Evolutionary conservation across 2,888 invertebrate genomes (phyloP).

Genomic region (Pomacea canaliculata): DNA sequence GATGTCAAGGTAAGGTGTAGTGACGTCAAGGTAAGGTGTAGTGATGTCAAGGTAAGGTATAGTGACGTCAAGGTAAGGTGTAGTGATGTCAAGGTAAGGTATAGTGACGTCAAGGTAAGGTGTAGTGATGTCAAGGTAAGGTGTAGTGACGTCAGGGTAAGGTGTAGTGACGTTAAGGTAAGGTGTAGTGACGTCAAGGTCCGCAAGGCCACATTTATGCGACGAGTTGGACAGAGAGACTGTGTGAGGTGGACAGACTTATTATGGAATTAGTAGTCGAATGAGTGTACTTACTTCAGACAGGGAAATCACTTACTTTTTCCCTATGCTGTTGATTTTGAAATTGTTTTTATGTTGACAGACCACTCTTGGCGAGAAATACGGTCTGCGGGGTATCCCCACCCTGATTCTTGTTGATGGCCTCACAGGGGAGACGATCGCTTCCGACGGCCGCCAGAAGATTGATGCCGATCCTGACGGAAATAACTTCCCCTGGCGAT

Average conservation of each 20-base stretch:
- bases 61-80: slow-evolving; percentile 23
- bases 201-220: slow-evolving; percentile 32
- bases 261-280: background rate
- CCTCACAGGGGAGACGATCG: slow-evolving; percentile 21
- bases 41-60: slow-evolving; percentile 38
- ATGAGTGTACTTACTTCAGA: too few relatives aligned
- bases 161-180: background rate
- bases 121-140: background rate
- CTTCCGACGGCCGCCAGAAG: slow-evolving; percentile 19
- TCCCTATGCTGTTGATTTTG: too few relatives aligned
- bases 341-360: too few relatives aligned
- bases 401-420: slow-evolving; percentile 24
- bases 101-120: slow-evolving; percentile 23
- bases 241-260: background rate
- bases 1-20: slow-evolving; percentile 38
- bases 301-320: too few relatives aligned
- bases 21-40: slow-evolving; percentile 25
- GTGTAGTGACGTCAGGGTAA: background rate
- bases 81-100: slow-evolving; percentile 39
- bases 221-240: slow-evolving; percentile 1
- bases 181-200: background rate
- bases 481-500: slow-evolving; percentile 27
- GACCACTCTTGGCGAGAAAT: background rate
- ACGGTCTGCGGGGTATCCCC: background rate
- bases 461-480: slow-evolving; percentile 26